Base-by-base conservation (phyloP, 1,140 invertebrate species). In the Pseudomyrmex flavicornis region DNA sequence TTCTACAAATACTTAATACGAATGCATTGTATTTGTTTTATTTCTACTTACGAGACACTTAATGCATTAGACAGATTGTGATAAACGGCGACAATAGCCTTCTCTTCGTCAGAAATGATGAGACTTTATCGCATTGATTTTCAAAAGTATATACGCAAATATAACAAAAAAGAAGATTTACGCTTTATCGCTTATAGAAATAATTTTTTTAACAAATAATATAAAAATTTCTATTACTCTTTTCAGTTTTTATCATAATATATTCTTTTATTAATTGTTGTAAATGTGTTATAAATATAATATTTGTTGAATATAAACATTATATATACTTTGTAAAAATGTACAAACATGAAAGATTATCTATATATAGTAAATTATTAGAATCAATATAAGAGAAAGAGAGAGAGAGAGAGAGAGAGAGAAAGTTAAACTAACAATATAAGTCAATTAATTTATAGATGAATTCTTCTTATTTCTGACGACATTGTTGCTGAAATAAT, bases 401-500 rank as follows among this genome's bases (percentile, higher is more conserved):
- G 35, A 22, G n/a, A 26, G 35, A 13, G 12, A 22, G 61, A 35
- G 26, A 35, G 5, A 35, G 48, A 59, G 44, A 20, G 44, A 10
- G 8, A 3, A 61, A 73, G 1, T 59, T 17, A 59, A 46, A 56
- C 0, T 59, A 9, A 20, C 1, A 8, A 56, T 9, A 20, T 15
- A 12, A n/a, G 8, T 72, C 20, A 59, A 80, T 61, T 35, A 69
- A 69, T 44, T 77, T 44, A 22, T 58, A n/a, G 1, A 10, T 50
- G 17, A 61, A 80, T 26, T 80, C 56, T 80, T 72, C 7, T 80
- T 56, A 72, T 59, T 80, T 80, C 76, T 80, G 66, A 80, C 44
- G 76, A 72, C 66, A 80, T 80, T 80, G 76, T 80, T 80, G 76
- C 76, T 80, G 76, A 72, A 80, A 80, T 70, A 70, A 70, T 80